Percentiles rank a stretch among this genome's conserved stretches.
Conservation (phyloP, 1,140 invertebrate species). For the Xylocopa sonorina region DNA sequence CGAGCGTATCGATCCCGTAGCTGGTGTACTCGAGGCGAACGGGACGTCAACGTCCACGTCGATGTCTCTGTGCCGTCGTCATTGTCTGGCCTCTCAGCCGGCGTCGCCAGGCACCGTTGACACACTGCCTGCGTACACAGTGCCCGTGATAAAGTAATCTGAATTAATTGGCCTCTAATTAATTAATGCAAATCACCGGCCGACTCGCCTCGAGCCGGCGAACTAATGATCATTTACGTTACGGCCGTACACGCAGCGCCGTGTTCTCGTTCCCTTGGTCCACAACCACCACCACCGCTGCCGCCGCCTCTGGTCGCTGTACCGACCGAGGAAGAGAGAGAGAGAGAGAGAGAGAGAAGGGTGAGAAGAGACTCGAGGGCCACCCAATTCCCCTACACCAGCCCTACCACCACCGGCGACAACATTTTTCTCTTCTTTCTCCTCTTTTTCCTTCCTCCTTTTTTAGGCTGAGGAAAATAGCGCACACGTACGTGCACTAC, state of each 20-base stretch:
- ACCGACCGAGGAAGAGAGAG: neutral
- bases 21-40: constrained; percentile 46
- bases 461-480: constrained; percentile 46
- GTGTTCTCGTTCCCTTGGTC: constrained; percentile 43
- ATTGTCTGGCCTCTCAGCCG: constrained; percentile 48
- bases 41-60: constrained; percentile 54
- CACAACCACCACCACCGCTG: neutral
- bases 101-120: constrained; percentile 39
- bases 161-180: constrained; percentile 68
- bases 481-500: constrained; percentile 50
- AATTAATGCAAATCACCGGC: constrained; percentile 66
- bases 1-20: constrained; percentile 57
- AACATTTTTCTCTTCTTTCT: constrained; percentile 12
- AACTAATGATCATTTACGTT: constrained; percentile 63
- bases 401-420: neutral
- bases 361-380: constrained; percentile 27
- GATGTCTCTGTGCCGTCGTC: constrained; percentile 36
- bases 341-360: constrained; percentile 15
- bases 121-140: constrained; percentile 21
- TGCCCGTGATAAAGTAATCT: constrained; percentile 67
- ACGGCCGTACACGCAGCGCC: constrained; percentile 35
- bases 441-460: too few relatives aligned
- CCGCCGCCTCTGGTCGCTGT: neutral
- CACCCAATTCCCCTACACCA: neutral
- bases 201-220: constrained; percentile 26